Evolutionary conservation across 1,140 invertebrate species (phyloP).

Genomic region (Hetaerina americana): DNA sequence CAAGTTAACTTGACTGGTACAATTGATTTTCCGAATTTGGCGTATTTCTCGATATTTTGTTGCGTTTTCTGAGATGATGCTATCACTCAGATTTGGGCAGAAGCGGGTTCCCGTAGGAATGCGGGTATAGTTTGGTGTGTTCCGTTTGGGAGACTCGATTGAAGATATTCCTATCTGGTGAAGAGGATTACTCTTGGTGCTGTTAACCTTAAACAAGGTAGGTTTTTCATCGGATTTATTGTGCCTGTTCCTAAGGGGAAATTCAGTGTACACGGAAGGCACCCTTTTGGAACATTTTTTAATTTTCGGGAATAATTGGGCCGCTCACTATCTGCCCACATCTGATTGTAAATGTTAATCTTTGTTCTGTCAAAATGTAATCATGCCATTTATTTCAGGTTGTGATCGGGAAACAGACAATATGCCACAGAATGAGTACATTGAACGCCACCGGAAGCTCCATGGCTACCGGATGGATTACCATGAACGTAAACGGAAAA

Average conservation of each 20-base stretch:
- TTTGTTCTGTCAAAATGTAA: not conserved
- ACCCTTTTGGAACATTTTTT: no score
- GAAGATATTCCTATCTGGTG: not conserved
- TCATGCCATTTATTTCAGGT: constrained; percentile 28
- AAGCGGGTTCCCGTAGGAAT: no score
- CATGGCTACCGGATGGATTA: constrained; percentile 93
- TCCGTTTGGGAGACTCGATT: not conserved
- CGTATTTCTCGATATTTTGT: no score
- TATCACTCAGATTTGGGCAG: not conserved
- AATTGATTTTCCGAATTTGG: not conserved
- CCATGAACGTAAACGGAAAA: constrained; percentile 93
- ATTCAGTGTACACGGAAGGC: no score
- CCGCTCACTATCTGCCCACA: not conserved
- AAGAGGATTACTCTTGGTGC: not conserved
- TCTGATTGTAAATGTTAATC: not conserved
- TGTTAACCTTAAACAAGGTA: not conserved
- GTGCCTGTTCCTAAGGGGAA: no score
- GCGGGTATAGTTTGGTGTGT: not conserved
- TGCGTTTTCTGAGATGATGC: not conserved
- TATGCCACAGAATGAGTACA: constrained; percentile 99
- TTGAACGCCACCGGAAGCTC: constrained; percentile 92
- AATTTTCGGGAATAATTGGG: no score
- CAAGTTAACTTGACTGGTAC: not conserved
- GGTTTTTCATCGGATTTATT: not conserved
- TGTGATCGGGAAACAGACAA: constrained; percentile 7